Evolutionary conservation across 2,113 vertebrate genomes (phyloP).

Genomic region (Blennius ocellaris): DNA sequence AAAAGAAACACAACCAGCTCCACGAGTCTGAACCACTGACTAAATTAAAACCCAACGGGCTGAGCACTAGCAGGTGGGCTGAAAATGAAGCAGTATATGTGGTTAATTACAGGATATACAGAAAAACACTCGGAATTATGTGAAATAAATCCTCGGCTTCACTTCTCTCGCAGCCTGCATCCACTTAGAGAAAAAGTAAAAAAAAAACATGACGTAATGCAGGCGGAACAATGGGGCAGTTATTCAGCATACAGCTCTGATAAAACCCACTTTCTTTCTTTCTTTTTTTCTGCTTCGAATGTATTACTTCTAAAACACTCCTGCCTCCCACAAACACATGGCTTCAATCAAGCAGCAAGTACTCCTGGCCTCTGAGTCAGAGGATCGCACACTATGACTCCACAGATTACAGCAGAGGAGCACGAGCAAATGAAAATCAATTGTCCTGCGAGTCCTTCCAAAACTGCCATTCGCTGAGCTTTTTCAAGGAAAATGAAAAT

Average conservation of each 20-base stretch:
- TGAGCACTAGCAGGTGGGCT: constrained; percentile 26
- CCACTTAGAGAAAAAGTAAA: constrained; percentile 31
- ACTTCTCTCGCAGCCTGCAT: constrained; percentile 13
- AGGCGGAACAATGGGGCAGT: constrained; percentile 34
- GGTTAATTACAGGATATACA: constrained; percentile 36
- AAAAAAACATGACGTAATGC: constrained; percentile 24
- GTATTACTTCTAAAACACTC: constrained; percentile 35
- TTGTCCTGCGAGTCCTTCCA: constrained; percentile 40
- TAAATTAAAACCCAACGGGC: constrained; percentile 32
- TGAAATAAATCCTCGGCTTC: constrained; percentile 14
- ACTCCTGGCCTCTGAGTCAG: constrained; percentile 33
- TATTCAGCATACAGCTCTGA: constrained; percentile 28
- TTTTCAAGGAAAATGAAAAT: constrained; percentile 2
- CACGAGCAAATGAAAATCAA: constrained; percentile 63
- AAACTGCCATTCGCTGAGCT: constrained; percentile 31
- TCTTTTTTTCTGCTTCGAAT: constrained; percentile 16
- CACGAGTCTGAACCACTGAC: constrained; percentile 11
- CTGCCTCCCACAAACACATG: constrained; percentile 53
- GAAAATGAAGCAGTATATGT: constrained; percentile 36
- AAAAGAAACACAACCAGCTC: constrained; percentile 20
- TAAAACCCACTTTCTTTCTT: constrained; percentile 25
- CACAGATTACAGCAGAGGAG: constrained; percentile 53
- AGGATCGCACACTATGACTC: constrained; percentile 45
- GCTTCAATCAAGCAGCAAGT: constrained; percentile 57
- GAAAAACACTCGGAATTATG: constrained; percentile 15